Conservation (phyloP, 2,797 vertebrate species). For the Steatocranus sp. region DNA sequence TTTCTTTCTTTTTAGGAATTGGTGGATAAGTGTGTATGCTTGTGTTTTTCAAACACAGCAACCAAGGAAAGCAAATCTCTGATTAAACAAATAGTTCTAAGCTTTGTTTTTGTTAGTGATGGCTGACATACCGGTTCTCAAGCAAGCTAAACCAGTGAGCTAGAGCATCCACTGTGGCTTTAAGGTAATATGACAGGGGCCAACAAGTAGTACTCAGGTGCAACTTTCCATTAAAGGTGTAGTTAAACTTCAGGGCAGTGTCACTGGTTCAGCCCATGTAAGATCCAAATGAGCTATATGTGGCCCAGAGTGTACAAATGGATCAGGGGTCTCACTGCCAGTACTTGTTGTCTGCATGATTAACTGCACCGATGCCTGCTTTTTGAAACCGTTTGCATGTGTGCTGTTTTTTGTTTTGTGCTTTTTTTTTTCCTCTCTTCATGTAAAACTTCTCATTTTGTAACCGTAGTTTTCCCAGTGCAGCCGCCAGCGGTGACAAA, state of each 20-base stretch:
- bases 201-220: not conserved
- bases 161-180: not conserved
- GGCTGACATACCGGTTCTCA: not conserved
- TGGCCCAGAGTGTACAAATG: not conserved
- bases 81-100: not conserved
- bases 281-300: not conserved
- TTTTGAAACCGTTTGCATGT: not conserved
- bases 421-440: not conserved
- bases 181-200: not conserved
- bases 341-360: not conserved
- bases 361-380: not conserved
- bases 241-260: not conserved
- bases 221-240: not conserved
- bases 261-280: not conserved
- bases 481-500: conserved; percentile 52
- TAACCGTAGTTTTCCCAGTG: conserved; percentile 54
- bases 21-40: not conserved
- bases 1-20: not conserved
- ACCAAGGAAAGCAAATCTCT: not conserved
- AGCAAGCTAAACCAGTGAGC: not conserved
- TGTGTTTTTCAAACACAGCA: not conserved
- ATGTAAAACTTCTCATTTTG: not conserved
- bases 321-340: not conserved
- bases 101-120: not conserved
- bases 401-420: not conserved